Evolutionary conservation across 2,888 invertebrate genomes (phyloP).

Genomic region (Lysandra coridon): DNA sequence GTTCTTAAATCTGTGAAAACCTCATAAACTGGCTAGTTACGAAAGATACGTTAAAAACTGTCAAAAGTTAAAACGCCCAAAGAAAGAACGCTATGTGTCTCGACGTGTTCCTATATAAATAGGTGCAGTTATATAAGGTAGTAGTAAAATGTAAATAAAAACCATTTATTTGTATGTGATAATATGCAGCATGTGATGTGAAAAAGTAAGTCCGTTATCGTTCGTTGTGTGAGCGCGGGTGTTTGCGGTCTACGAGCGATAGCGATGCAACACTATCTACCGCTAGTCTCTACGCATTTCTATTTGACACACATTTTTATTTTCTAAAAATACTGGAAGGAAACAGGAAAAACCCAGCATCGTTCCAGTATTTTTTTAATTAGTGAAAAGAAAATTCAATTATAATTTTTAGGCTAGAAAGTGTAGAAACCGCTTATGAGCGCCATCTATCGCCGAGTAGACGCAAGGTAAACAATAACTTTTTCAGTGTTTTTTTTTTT

Average conservation of each 20-base stretch:
- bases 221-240: neutral
- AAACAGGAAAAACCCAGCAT: neutral
- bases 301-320: neutral
- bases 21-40: too few relatives aligned
- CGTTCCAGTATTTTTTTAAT: neutral
- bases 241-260: neutral
- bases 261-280: slow-evolving; percentile 3
- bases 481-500: neutral
- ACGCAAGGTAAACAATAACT: neutral
- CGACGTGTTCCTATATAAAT: too few relatives aligned
- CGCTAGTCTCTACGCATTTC: neutral
- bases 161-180: neutral
- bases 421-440: neutral
- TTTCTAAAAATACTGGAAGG: neutral
- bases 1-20: too few relatives aligned
- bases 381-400: neutral
- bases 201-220: neutral
- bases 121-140: too few relatives aligned
- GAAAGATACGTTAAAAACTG: too few relatives aligned
- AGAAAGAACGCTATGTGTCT: too few relatives aligned
- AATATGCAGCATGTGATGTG: neutral
- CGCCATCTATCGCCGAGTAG: neutral
- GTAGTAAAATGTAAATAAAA: neutral
- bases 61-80: too few relatives aligned
- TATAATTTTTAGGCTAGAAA: neutral